Evolutionary conservation across 2,888 invertebrate genomes (phyloP), one percentile per base, ranked within the genome.

Genomic region (Dicyrtoma fusca): DNA sequence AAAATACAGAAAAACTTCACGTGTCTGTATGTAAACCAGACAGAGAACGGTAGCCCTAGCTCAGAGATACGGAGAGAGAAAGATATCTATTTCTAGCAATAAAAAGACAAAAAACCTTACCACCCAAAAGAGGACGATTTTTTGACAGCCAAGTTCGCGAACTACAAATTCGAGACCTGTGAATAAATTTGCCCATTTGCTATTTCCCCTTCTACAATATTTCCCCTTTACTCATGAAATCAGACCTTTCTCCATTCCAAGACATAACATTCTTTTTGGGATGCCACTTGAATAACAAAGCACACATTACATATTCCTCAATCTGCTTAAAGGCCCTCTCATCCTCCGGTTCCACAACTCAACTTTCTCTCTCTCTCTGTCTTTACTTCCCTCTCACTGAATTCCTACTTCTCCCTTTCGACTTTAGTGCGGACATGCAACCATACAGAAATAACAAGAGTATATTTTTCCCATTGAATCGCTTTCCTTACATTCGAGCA

Each of bases 171-270:
- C 75, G 73, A 77, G 76, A 76, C 70, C 74, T 78, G 78, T 80
- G 80, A 80, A 80, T 80, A 80, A 78, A 79, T 79, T 78, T 76
- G 75, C 75, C 80, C 77, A 76, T 79, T 77, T 77, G 71, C 72
- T 75, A 75, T 77, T 74, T 76, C 69, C 74, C 74, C 72, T 72
- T 69, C 63, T 74, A 71, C 59, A 73, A 72, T 74, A 72, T 71
- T 70, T 76, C 71, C 73, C 64, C 63, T 65, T 63, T 69, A 69
- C 69, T 62, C 72, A 69, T 73, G 65, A 72, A 75, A 77, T 77
- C 74, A 77, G 75, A 77, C 75, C 74, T 74, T 73, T 74, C 76
- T 77, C 74, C 71, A 75, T 76, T 75, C 69, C 74, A 73, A 71
- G 72, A 74, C 71, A 70, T 77, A 75, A 79, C 77, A 75, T 76